phyloP scores from a whole-genome alignment of 2,888 invertebrate genomes.

The Dryobota labecula region DNA sequence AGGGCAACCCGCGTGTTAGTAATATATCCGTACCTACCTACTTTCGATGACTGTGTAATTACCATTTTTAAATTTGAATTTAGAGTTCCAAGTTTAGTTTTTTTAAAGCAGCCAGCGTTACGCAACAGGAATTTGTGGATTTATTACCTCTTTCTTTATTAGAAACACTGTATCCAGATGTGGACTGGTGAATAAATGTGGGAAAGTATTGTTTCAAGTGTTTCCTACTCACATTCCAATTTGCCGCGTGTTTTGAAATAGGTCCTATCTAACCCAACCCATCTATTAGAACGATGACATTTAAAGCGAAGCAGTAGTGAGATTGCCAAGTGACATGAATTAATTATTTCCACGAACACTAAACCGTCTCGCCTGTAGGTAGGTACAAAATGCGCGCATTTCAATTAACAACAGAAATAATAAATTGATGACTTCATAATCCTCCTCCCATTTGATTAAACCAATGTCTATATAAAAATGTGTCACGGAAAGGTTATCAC shows the following conservation, averaged over 20 bases:
- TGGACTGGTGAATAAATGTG: conserved; percentile 26
- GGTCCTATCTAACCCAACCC: conserved; percentile 2
- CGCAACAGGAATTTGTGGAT: conserved; percentile 32
- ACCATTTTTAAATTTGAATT: conserved; percentile 46
- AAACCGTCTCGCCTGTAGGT: conserved; percentile 22
- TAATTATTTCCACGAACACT: conserved; percentile 47
- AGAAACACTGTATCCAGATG: neutral
- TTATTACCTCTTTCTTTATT: conserved; percentile 32
- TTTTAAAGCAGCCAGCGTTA: conserved; percentile 35
- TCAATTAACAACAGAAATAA: conserved; percentile 52
- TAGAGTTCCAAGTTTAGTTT: conserved; percentile 27
- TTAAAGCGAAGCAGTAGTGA: conserved; percentile 27
- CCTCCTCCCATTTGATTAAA: conserved; percentile 36
- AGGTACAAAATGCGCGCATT: conserved; percentile 28
- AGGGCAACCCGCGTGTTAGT: conserved; percentile 47
- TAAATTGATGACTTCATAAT: conserved; percentile 52
- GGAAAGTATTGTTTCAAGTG: conserved; percentile 33
- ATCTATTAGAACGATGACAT: conserved; percentile 41
- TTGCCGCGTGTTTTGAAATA: conserved; percentile 33
- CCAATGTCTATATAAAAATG: conserved; percentile 30
- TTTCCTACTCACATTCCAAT: conserved; percentile 37
- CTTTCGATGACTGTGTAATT: conserved; percentile 52
- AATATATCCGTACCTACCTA: conserved; percentile 44
- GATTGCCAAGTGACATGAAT: conserved; percentile 44
- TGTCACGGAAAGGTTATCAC: conserved; percentile 30